Conservation (phyloP, 2,797 vertebrate genomes). For the Anabacerthia variegaticeps region DNA sequence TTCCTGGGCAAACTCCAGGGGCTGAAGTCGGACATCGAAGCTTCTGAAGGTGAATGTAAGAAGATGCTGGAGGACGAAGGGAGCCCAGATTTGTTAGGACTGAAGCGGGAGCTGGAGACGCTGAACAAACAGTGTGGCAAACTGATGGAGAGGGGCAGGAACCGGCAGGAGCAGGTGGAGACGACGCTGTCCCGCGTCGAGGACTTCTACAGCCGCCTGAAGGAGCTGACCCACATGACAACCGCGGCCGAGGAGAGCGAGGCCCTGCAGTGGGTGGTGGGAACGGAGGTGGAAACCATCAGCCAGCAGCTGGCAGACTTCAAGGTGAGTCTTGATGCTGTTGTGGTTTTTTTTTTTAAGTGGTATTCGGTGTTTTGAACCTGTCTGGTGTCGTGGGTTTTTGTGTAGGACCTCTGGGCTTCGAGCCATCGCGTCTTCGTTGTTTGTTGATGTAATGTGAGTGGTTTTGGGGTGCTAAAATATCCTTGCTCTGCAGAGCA, state of each 20-base stretch:
- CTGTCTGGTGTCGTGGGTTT: not conserved
- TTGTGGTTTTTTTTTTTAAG: rapidly evolving
- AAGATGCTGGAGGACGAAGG: slow-evolving; percentile 92
- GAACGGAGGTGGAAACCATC: slow-evolving; percentile 92
- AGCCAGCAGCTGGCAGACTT: slow-evolving; percentile 93
- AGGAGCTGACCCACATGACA: slow-evolving; percentile 85
- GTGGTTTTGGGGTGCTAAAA: not conserved
- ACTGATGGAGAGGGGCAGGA: slow-evolving; percentile 86
- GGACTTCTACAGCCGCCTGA: slow-evolving; percentile 88
- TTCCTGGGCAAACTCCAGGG: slow-evolving; percentile 85
- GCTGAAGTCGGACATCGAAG: slow-evolving; percentile 85
- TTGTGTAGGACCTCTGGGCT: not conserved
- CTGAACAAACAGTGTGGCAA: slow-evolving; percentile 91
- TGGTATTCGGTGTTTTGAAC: not conserved
- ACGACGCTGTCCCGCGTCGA: slow-evolving; percentile 81
- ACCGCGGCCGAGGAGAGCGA: slow-evolving; percentile 85
- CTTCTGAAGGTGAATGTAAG: slow-evolving; percentile 84
- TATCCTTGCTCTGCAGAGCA: not conserved
- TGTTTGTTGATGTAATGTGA: not conserved
- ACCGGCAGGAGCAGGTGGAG: slow-evolving; percentile 86
- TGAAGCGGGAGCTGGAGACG: slow-evolving; percentile 92
- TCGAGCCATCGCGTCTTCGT: rapidly evolving
- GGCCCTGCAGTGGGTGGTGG: slow-evolving; percentile 87
- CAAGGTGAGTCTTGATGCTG: slow-evolving; percentile 81
- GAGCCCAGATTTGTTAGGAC: slow-evolving; percentile 91